phyloP scores from a whole-genome alignment of 1,140 invertebrate genomes.

The Magallana gigas region DNA sequence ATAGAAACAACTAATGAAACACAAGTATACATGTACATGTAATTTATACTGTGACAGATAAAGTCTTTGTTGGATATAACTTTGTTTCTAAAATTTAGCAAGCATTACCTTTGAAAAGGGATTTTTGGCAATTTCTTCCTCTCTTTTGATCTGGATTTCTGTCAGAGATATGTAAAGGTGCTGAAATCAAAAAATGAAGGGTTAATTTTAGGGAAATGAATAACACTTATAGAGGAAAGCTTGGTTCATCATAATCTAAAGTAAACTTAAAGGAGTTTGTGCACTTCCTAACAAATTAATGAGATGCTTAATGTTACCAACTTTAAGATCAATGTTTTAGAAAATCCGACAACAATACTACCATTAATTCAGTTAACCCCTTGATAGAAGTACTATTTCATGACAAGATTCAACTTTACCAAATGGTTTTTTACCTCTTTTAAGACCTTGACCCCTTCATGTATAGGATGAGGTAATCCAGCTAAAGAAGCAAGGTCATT shows the following conservation, averaged over 20 bases:
- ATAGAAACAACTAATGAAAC: neutral
- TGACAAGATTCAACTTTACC: no score
- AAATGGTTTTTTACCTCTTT: constrained; percentile 81
- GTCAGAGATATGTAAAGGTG: constrained; percentile 81
- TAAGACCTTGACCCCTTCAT: constrained; percentile 94
- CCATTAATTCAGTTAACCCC: no score
- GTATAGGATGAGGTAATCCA: constrained; percentile 95
- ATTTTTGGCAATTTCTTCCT: constrained; percentile 81
- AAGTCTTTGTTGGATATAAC: neutral
- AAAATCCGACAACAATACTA: no score
- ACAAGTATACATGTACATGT: neutral
- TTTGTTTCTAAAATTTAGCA: neutral
- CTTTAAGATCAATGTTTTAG: no score
- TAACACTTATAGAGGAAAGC: no score
- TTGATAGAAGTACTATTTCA: no score
- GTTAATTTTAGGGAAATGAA: neutral
- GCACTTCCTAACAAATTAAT: no score
- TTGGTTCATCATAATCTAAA: no score
- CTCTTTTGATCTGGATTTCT: constrained; percentile 81
- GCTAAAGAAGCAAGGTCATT: constrained; percentile 90
- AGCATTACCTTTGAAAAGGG: constrained; percentile 79
- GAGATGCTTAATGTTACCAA: no score
- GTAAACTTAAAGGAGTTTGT: no score
- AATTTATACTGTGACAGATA: neutral
- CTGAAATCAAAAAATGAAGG: constrained; percentile 64